phyloP scores from a whole-genome alignment of 2,113 vertebrate genomes.

The Trogon melanurus region DNA sequence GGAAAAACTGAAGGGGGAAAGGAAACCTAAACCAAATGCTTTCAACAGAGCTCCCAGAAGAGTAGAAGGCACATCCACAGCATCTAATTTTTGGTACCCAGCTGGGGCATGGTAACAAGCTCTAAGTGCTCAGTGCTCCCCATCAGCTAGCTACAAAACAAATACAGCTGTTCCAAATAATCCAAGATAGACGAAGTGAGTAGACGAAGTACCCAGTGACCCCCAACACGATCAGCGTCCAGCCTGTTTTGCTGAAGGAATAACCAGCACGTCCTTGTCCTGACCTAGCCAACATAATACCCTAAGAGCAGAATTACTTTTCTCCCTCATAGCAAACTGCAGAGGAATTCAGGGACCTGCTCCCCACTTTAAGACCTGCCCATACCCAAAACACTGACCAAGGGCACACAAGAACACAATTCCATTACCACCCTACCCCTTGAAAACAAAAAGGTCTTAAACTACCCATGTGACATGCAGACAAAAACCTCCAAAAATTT shows the following conservation, averaged over 20 bases:
- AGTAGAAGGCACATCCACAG: background rate
- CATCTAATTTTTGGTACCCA: background rate
- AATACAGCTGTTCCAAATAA: background rate
- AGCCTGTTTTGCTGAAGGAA: background rate
- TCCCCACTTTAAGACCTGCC: background rate
- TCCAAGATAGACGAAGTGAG: background rate
- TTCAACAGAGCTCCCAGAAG: background rate
- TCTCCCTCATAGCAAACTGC: background rate
- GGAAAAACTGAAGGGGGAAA: conserved; percentile 4
- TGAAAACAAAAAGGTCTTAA: background rate
- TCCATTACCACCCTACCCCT: background rate
- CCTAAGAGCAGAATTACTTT: background rate
- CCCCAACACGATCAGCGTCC: background rate
- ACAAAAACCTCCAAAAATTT: background rate
- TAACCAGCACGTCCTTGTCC: background rate
- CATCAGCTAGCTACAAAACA: background rate
- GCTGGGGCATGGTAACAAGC: background rate
- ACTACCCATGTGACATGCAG: background rate
- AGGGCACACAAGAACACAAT: background rate
- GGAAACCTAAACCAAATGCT: background rate
- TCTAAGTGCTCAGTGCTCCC: accelerated
- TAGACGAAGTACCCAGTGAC: background rate
- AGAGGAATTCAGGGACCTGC: background rate
- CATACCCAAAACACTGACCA: background rate
- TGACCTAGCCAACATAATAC: background rate